Base-by-base conservation (phyloP, 2,113 vertebrate species). In the Physeter macrocephalus region DNA sequence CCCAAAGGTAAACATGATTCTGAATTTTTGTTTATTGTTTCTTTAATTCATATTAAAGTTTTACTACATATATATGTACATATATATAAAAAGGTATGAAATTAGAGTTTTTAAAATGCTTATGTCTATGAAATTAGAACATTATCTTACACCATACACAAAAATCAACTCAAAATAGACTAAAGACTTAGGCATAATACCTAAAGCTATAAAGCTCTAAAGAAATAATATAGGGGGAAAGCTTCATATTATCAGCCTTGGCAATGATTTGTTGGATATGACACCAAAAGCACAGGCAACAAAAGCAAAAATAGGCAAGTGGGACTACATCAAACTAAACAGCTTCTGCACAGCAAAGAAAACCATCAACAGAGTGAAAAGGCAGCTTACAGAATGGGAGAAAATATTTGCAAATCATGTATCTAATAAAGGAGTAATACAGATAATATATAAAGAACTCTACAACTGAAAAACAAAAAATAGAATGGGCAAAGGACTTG, bases 1-100 rank as follows among this genome's bases (percentile, higher is more conserved):
- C 1, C 5, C 21, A 46, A 49, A 17, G 7, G 0, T 39, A 69
- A 84, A 62, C 25, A 80, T 12, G 86, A 5, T 41, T 83, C 54
- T 95, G 46, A 90, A 52, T 39, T 71, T 96, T 43, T 41, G 10
- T 80, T 90, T 74, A 57, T 34, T 91, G 8, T 90, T 74, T 85
- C 46, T 78, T 80, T 49, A 64, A 81, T 92, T 97, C 46, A 5
- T 67, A 11, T 88, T 96, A 62, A 91, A 57, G 57, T 94, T 67
- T 57, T 67, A 15, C 27, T 34, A 67, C 41, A 36, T 71, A 62
- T 77, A 15, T 75, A 59, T 20, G 0, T 86, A 41, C 59, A 27
- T 2, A 31, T 62, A 23, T 2, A 10, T 72, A 88, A 93, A 59
- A 46, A 43, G 15, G 10, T 71, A 66, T 87, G 21, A 77, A 92